These are phyloP conservation scores for Lepidocyrtinus sp. DNA, from an alignment of 2,888 invertebrate species.

Conservation along the genomic window DNA sequence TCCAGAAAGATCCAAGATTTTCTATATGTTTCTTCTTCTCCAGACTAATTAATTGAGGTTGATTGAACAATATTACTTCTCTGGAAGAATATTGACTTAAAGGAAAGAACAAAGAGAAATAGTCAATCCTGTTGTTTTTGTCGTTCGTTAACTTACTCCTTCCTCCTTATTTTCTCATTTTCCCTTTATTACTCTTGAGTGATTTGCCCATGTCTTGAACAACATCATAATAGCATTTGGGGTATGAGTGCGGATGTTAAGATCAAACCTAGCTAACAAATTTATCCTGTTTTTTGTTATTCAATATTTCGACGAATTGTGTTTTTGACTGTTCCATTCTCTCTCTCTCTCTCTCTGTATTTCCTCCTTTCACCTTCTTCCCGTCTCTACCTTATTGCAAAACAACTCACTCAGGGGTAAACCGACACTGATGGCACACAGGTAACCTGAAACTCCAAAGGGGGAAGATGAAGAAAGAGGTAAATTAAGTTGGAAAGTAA, in stretches of 20 bases:
- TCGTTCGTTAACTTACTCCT: slow-evolving; percentile 18
- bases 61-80: slow-evolving; percentile 58
- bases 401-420: slow-evolving; percentile 10
- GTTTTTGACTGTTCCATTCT: no score
- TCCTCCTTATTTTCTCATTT: slow-evolving; percentile 43
- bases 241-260: neutral
- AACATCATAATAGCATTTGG: slow-evolving; percentile 1
- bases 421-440: neutral
- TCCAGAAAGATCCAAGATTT: neutral
- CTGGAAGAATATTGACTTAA: neutral
- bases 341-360: no score
- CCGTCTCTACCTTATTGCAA: slow-evolving; percentile 2
- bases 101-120: neutral
- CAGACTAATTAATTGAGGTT: slow-evolving; percentile 59
- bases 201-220: slow-evolving; percentile 37
- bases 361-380: neutral
- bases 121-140: neutral
- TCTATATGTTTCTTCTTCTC: slow-evolving; percentile 26
- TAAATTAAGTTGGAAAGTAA: slow-evolving; percentile 6
- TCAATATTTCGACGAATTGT: neutral
- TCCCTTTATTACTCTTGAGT: slow-evolving; percentile 51
- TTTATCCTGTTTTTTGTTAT: neutral
- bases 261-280: slow-evolving; percentile 5
- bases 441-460: slow-evolving; percentile 35
- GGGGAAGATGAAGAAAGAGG: slow-evolving; percentile 32